Conservation (phyloP, 2,113 vertebrate species). For the Dendrocopos noguchii region DNA sequence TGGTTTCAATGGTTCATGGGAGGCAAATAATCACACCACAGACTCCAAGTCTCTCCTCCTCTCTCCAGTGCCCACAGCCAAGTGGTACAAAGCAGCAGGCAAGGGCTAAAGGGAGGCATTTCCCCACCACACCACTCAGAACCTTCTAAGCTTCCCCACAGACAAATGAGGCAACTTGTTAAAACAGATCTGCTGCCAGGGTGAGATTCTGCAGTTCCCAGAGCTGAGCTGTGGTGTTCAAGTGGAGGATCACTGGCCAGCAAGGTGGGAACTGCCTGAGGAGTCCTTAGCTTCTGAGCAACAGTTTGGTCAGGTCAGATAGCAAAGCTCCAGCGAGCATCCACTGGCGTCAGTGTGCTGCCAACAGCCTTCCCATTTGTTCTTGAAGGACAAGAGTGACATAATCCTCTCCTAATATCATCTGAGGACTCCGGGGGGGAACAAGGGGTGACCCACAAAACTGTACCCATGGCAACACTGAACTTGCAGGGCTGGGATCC, state of each 20-base stretch:
- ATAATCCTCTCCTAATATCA: slow-evolving; percentile 34
- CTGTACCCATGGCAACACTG: slow-evolving; percentile 23
- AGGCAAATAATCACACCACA: background rate
- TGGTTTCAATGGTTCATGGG: background rate
- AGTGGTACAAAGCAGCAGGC: background rate
- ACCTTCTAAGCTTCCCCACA: background rate
- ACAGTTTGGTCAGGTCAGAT: background rate
- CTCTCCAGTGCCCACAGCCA: background rate
- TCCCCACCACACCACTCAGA: background rate
- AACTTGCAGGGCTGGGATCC: background rate
- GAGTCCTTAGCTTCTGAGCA: background rate
- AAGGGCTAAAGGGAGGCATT: background rate
- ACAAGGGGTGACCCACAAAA: background rate
- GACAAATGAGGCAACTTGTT: background rate
- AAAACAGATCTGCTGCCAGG: background rate
- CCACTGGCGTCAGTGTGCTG: background rate
- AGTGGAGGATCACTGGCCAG: background rate
- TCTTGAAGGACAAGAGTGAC: slow-evolving; percentile 6
- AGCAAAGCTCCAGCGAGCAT: background rate
- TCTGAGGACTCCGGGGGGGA: background rate
- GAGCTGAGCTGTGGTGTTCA: rapidly evolving
- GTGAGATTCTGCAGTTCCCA: background rate
- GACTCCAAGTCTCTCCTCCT: background rate
- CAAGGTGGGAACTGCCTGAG: background rate
- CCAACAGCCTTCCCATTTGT: background rate